These are phyloP conservation scores for Propithecus perrieri DNA, from an alignment of 2,797 vertebrate genomes.

Conservation along the genomic window DNA sequence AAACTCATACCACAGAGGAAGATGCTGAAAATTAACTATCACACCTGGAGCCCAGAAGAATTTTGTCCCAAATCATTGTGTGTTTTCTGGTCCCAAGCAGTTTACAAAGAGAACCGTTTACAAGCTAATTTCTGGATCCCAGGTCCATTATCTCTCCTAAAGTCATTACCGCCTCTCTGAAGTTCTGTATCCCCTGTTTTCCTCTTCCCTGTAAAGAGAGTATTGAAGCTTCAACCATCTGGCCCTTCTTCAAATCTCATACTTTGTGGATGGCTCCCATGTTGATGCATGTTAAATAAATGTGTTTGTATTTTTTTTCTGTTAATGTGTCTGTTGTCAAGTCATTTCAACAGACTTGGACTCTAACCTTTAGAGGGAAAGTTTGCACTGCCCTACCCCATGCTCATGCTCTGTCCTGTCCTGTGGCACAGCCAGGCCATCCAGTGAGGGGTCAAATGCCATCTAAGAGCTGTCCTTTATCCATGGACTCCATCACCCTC, in stretches of 20 bases:
- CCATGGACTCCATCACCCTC: neutral
- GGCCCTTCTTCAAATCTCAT: neutral
- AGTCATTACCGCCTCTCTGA: neutral
- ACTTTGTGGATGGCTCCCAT: neutral
- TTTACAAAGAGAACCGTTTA: neutral
- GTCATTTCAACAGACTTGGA: neutral
- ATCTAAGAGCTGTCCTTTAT: neutral
- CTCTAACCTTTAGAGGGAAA: neutral
- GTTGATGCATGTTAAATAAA: neutral
- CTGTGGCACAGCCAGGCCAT: neutral
- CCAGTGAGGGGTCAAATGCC: neutral
- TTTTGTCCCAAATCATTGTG: neutral
- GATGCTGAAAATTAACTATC: neutral
- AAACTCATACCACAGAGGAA: neutral
- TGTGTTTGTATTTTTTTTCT: neutral
- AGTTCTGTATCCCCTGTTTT: neutral
- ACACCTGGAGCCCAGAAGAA: neutral
- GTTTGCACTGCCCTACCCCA: neutral
- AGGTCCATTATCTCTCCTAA: neutral
- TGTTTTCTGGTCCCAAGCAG: neutral
- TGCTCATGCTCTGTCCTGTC: neutral
- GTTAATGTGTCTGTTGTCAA: neutral
- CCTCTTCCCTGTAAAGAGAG: neutral
- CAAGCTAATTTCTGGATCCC: neutral
- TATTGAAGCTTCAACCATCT: neutral